phyloP scores from a whole-genome alignment of 2,888 invertebrate species.

The Autographa gamma region DNA sequence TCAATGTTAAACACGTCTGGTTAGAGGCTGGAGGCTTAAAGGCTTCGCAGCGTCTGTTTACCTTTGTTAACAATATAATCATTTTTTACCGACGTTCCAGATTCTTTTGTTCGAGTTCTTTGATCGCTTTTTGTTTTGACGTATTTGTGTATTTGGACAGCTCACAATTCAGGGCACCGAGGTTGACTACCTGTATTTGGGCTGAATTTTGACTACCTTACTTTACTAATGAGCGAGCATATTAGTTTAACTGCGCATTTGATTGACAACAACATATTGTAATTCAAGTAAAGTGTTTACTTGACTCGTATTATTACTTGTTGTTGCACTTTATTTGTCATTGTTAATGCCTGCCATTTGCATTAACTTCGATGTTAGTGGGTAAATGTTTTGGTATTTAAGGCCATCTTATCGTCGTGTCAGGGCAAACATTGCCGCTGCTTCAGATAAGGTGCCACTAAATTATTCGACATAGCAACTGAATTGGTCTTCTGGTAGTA shows the following conservation, averaged over 20 bases:
- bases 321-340: conserved; percentile 15
- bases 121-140: not conserved
- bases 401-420: not conserved
- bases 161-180: not conserved
- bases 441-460: not conserved
- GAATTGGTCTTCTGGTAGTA: not conserved
- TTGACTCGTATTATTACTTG: conserved; percentile 20
- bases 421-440: not conserved
- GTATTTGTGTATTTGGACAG: not conserved
- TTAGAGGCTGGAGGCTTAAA: conserved; percentile 20
- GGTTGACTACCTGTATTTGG: conserved; percentile 7
- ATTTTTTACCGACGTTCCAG: not conserved
- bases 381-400: conserved; percentile 22
- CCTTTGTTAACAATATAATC: no score
- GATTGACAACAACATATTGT: conserved; percentile 34
- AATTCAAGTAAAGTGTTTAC: conserved; percentile 43
- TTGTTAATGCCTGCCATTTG: conserved; percentile 13
- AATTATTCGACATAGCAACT: not conserved
- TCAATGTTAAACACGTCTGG: conserved; percentile 38
- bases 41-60: not conserved
- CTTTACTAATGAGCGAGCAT: conserved; percentile 45
- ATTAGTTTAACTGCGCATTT: conserved; percentile 38
- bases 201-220: conserved; percentile 13
- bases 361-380: conserved; percentile 12
- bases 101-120: not conserved